Evolutionary conservation across 2,888 invertebrate genomes (phyloP).

Genomic region (Troides oblongomaculatus): DNA sequence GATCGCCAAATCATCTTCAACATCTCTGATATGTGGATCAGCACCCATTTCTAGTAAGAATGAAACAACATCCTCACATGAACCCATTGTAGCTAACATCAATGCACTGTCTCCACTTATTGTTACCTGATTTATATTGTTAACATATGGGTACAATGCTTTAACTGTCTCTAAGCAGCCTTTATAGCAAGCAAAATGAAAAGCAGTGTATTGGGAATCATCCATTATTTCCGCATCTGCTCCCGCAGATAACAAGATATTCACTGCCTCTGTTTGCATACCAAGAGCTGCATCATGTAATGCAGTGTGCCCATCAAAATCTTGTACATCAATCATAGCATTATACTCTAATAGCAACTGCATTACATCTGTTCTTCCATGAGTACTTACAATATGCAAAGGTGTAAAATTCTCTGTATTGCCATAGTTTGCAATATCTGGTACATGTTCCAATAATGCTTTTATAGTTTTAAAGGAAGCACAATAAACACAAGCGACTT

Average conservation of each 20-base stretch:
- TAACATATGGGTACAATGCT: slow-evolving; percentile 57
- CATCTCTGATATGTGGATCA: slow-evolving; percentile 62
- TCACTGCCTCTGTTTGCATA: slow-evolving; percentile 51
- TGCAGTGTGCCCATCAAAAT: slow-evolving; percentile 75
- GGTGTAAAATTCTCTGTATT: slow-evolving; percentile 73
- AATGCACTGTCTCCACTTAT: slow-evolving; percentile 60
- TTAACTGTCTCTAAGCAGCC: slow-evolving; percentile 56
- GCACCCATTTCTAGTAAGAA: slow-evolving; percentile 64
- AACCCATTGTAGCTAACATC: slow-evolving; percentile 57
- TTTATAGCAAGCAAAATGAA: slow-evolving; percentile 69
- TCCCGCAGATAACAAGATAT: slow-evolving; percentile 63
- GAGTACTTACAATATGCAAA: slow-evolving; percentile 62
- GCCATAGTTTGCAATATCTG: slow-evolving; percentile 66
- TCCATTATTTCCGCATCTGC: slow-evolving; percentile 65
- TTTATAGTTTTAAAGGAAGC: slow-evolving; percentile 59
- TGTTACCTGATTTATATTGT: slow-evolving; percentile 59
- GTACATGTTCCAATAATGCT: slow-evolving; percentile 56
- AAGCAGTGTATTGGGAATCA: slow-evolving; percentile 60
- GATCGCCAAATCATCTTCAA: slow-evolving; percentile 54
- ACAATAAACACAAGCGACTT: slow-evolving; percentile 62
- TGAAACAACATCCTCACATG: slow-evolving; percentile 54
- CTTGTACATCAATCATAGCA: slow-evolving; percentile 65
- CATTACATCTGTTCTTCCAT: slow-evolving; percentile 62
- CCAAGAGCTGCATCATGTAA: slow-evolving; percentile 67
- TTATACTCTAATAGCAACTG: slow-evolving; percentile 64